Percentiles rank a stretch among this genome's conserved stretches.
Conservation (phyloP, 2,797 vertebrate species). For the Tiaroga cobitis region DNA sequence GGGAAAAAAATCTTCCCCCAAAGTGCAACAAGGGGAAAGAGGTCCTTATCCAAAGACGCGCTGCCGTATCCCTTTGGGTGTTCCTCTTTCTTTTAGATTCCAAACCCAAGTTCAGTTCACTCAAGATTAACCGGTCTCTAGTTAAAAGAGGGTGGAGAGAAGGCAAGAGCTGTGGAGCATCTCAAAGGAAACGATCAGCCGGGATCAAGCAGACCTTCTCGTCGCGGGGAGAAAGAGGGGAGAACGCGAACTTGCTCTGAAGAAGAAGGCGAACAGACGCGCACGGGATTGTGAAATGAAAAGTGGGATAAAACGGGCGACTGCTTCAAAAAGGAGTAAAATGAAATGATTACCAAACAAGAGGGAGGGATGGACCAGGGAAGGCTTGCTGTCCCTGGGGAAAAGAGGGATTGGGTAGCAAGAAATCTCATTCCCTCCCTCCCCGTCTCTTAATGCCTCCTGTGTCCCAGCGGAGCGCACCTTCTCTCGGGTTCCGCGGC, state of each 20-base stretch:
- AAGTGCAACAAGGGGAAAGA: conserved; percentile 70
- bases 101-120: conserved; percentile 71
- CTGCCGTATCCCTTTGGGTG: conserved; percentile 78
- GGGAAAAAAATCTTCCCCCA: conserved; percentile 70
- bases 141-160: conserved; percentile 74
- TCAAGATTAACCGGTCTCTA: conserved; percentile 71
- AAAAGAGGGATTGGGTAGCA: conserved; percentile 80
- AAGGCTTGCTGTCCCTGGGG: conserved; percentile 78
- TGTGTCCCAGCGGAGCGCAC: conserved; percentile 80
- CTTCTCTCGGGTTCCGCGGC: conserved; percentile 78
- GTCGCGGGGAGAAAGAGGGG: conserved; percentile 68
- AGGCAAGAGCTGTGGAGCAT: conserved; percentile 72
- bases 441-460: conserved; percentile 79
- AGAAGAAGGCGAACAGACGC: conserved; percentile 71
- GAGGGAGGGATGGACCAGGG: conserved; percentile 79
- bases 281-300: conserved; percentile 76
- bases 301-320: conserved; percentile 79
- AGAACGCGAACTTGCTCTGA: conserved; percentile 75
- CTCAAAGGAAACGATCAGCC: conserved; percentile 73
- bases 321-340: conserved; percentile 84
- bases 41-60: conserved; percentile 79
- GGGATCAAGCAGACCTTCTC: conserved; percentile 73
- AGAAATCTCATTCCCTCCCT: conserved; percentile 76
- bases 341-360: conserved; percentile 84
- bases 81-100: conserved; percentile 78